A percentile compares a stretch with the other conserved stretches of the same genome.
Conservation (phyloP, 2,113 vertebrate genomes). For the Corydoras sp. region DNA sequence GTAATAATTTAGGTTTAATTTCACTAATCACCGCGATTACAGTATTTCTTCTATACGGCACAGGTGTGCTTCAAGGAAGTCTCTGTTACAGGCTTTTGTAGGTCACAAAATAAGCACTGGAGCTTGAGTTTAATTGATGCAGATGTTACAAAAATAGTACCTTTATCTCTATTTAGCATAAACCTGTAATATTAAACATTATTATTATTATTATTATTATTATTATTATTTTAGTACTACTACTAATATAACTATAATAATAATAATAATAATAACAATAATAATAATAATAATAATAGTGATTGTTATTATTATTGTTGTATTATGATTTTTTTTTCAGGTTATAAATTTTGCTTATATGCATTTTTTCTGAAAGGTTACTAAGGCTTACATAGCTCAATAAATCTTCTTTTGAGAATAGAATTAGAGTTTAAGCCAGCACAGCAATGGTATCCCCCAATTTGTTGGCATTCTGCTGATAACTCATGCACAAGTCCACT, state of each 20-base stretch:
- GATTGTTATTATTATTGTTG: not conserved
- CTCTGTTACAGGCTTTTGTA: too few species aligned
- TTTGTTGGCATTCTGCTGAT: slow-evolving; percentile 44
- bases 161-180: too few species aligned
- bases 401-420: slow-evolving; percentile 35
- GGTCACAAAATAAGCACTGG: too few species aligned
- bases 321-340: not conserved
- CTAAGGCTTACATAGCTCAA: not conserved
- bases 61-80: too few species aligned
- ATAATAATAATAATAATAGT: not conserved
- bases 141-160: too few species aligned
- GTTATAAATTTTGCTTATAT: too few species aligned
- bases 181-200: not conserved
- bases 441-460: slow-evolving; percentile 32
- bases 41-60: too few species aligned
- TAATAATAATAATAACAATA: not conserved
- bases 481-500: slow-evolving; percentile 40
- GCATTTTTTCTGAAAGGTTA: too few species aligned
- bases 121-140: too few species aligned
- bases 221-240: not conserved
- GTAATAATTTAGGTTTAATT: too few species aligned
- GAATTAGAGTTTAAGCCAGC: slow-evolving; percentile 25
- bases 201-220: not conserved
- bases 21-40: too few species aligned
- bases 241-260: not conserved